Evolutionary conservation across 2,113 vertebrate genomes (phyloP), one percentile per base, ranked within the genome.

Genomic region (Saguinus midas): DNA sequence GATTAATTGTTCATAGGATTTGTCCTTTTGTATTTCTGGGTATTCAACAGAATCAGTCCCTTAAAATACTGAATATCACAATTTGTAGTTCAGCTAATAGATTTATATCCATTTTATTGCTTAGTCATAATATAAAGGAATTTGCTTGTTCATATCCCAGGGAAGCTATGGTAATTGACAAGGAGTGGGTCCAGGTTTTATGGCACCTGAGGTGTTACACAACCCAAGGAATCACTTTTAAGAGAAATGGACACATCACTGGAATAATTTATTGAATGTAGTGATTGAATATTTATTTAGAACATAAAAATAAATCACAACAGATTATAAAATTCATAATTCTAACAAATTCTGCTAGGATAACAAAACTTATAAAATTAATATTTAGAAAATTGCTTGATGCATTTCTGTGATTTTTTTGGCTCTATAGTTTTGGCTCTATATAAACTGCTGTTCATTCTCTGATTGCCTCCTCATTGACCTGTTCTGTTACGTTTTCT

Each of bases 281-380:
- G 66, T 1, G 27, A 13, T 0, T n/a, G 21, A 87, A 50, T 52
- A 52, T 23, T 88, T 84, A 88, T 25, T 96, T 92, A 86, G 12
- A 37, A 25, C n/a, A 25, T 45, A 29, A 70, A 80, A 29, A 18
- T 32, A 73, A 52, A 87, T 79, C 37, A 79, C 10, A 76, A 73
- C 48, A 93, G 80, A 35, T 92, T 52, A 82, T 25, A 50, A 73
- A 48, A 37, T 61, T 18, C 79, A 23, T 29, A 90, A 45, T 61
- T 20, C 16, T 85, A 57, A 48, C 23, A 84, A 35, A 91, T 48
- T 87, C 18, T 85, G 68, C 2, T 29, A 50, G 14, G 1, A 86
- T 86, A 45, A 68, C n/a, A 85, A 91, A 52, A 55, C 45, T 11
- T 90, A 57, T 94, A 73, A 87, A 87, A 72, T 93, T 76, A 85